Evolutionary conservation across 2,797 vertebrate genomes (phyloP).

Genomic region (Triplophysa yarkandensis): DNA sequence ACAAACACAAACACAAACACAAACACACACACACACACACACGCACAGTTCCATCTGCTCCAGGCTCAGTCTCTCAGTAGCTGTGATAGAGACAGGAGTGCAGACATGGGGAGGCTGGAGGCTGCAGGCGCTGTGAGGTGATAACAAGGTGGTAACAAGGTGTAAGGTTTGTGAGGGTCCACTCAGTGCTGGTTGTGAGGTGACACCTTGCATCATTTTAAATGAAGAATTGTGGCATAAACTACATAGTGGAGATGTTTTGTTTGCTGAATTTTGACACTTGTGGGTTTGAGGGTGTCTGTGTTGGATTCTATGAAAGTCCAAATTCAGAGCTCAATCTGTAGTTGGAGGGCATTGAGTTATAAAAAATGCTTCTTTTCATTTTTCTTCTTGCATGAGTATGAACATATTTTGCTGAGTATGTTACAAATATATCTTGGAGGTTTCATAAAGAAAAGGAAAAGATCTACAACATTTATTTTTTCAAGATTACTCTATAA

Average conservation of each 20-base stretch:
- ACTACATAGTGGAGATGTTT: constrained; percentile 14
- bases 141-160: constrained; percentile 66
- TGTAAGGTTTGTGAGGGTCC: constrained; percentile 46
- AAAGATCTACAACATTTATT: too few species aligned
- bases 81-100: constrained; percentile 20
- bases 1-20: too few species aligned
- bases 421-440: background rate
- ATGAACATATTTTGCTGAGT: background rate
- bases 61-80: constrained; percentile 56
- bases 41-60: constrained; percentile 48
- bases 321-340: constrained; percentile 27
- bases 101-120: constrained; percentile 38
- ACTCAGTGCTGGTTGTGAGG: constrained; percentile 20
- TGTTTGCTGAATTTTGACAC: constrained; percentile 30
- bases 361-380: background rate
- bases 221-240: constrained; percentile 39
- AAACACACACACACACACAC: background rate
- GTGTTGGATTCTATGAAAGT: background rate
- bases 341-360: constrained; percentile 17
- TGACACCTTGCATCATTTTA: constrained; percentile 40
- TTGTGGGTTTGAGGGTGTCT: constrained; percentile 40
- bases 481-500: too few species aligned
- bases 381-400: constrained; percentile 1
- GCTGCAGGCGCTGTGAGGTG: constrained; percentile 47
- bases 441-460: background rate